These are phyloP conservation scores for Cosmorhoe ocellata DNA, from an alignment of 2,888 invertebrate genomes.

Conservation along the genomic window DNA sequence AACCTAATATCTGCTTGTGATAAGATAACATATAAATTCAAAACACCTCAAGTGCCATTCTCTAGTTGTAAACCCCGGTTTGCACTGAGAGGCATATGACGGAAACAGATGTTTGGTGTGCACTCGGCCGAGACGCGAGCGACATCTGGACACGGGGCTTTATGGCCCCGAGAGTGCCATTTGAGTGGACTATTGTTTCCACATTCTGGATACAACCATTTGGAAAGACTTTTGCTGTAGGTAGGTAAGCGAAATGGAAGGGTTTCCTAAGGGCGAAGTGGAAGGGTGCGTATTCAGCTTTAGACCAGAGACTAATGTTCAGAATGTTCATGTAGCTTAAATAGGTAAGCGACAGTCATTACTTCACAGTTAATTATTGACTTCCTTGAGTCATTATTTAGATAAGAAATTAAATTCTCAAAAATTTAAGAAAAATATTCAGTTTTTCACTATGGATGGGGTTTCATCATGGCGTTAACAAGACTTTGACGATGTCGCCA, in stretches of 20 bases:
- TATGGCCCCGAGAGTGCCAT: constrained; percentile 29
- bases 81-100: constrained; percentile 41
- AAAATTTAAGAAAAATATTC: not conserved
- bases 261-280: too few relatives aligned
- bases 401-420: too few relatives aligned
- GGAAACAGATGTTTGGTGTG: constrained; percentile 49
- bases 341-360: too few relatives aligned
- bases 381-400: too few relatives aligned
- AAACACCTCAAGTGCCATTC: constrained; percentile 3
- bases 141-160: constrained; percentile 39
- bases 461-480: constrained; percentile 27
- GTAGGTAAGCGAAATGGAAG: too few relatives aligned
- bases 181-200: not conserved
- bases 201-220: not conserved
- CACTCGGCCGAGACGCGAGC: constrained; percentile 35
- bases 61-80: constrained; percentile 26
- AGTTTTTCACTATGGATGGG: not conserved
- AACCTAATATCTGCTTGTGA: too few relatives aligned
- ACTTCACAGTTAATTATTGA: too few relatives aligned
- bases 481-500: constrained; percentile 30
- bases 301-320: too few relatives aligned
- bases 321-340: too few relatives aligned
- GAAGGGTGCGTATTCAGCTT: too few relatives aligned
- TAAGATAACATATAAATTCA: not conserved
- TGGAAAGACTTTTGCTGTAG: too few relatives aligned